phyloP scores from a whole-genome alignment of 2,797 vertebrate species.

The Anas flavirostris region DNA sequence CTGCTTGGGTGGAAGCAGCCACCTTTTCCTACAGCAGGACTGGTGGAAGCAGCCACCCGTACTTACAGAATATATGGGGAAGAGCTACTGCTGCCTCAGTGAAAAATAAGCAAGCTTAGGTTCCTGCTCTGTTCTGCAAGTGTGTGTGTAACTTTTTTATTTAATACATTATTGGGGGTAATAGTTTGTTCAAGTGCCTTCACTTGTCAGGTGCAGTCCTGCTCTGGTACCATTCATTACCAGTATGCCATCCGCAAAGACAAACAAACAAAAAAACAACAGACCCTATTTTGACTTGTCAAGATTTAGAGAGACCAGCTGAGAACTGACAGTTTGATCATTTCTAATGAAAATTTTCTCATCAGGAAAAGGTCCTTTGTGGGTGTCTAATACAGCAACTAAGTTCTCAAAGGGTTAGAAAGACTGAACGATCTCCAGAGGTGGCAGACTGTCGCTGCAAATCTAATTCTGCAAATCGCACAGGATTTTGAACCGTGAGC shows the following conservation, averaged over 20 bases:
- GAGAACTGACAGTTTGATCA: not conserved
- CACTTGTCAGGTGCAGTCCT: fast-evolving
- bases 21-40: too few species aligned
- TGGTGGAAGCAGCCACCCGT: not conserved
- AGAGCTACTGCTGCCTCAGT: not conserved
- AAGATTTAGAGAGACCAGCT: not conserved
- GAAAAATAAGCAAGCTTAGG: not conserved
- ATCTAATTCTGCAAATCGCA: not conserved
- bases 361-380: not conserved
- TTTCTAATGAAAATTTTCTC: not conserved
- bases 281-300: not conserved
- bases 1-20: not conserved
- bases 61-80: not conserved
- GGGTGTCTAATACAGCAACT: not conserved
- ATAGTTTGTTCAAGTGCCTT: not conserved
- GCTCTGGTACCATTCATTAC: not conserved
- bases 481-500: not conserved
- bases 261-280: not conserved
- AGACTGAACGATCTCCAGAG: fast-evolving
- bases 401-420: not conserved
- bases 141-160: not conserved
- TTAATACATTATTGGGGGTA: not conserved
- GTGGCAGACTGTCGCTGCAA: not conserved
- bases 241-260: not conserved
- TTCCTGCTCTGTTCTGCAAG: not conserved